Evolutionary conservation across 2,113 vertebrate species (phyloP).

Genomic region (Carassius auratus): DNA sequence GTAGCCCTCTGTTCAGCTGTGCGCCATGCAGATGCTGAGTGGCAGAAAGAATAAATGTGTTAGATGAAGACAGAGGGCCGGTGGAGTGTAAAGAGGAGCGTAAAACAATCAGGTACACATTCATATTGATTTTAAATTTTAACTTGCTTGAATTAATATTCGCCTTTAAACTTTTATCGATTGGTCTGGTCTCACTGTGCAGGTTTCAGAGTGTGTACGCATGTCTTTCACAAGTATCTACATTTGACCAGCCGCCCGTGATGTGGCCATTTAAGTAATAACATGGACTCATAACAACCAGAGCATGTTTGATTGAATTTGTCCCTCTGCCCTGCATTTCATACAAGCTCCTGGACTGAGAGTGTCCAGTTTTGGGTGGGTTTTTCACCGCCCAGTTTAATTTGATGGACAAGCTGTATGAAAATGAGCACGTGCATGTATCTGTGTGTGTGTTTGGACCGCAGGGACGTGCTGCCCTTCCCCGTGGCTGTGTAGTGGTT

Average conservation of each 20-base stretch:
- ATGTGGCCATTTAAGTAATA: constrained; percentile 65
- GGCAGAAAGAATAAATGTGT: not conserved
- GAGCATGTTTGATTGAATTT: constrained; percentile 69
- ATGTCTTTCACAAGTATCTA: constrained; percentile 53
- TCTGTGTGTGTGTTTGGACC: constrained; percentile 47
- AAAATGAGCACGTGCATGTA: constrained; percentile 66
- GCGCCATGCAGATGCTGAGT: not conserved
- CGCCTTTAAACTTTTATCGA: not conserved
- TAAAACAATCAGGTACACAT: not conserved
- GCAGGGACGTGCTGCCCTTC: constrained; percentile 69
- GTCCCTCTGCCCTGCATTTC: constrained; percentile 55
- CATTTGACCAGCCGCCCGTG: constrained; percentile 35
- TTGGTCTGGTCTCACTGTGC: not conserved
- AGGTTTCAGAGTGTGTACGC: not conserved
- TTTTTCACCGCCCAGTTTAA: constrained; percentile 72
- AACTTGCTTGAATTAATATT: constrained; percentile 7
- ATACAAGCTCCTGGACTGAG: constrained; percentile 59
- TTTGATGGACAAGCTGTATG: constrained; percentile 73
- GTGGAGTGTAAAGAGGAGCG: not conserved
- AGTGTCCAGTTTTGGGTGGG: constrained; percentile 62
- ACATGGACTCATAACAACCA: constrained; percentile 66
- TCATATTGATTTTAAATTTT: constrained; percentile 2
- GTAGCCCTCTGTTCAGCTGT: not conserved
- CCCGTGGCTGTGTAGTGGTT: constrained; percentile 58
- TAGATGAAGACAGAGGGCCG: not conserved